A percentile compares a stretch with the other conserved stretches of the same genome.
Conservation (phyloP, 2,888 invertebrate genomes). For the Nomada hirtipes region DNA sequence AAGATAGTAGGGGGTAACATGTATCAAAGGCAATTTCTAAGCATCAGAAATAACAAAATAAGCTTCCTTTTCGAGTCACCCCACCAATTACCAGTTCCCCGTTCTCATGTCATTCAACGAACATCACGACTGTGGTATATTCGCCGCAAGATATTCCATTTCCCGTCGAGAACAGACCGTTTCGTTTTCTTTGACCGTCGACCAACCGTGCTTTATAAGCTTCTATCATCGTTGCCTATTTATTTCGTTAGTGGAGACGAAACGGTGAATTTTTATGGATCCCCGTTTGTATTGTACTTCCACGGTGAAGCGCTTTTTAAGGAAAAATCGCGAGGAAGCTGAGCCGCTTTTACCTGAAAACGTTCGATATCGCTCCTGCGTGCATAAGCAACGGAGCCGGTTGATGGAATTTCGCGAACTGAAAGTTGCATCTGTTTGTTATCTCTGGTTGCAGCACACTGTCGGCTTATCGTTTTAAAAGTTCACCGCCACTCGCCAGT, state of each 20-base stretch:
- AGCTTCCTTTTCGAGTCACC: neutral
- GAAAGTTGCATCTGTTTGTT: conserved; percentile 24
- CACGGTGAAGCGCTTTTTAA: neutral
- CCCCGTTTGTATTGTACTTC: neutral
- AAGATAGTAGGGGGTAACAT: too few species aligned
- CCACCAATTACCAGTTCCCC: neutral
- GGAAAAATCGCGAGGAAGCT: neutral
- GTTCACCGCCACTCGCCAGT: neutral
- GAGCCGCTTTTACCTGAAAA: neutral
- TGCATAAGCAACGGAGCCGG: conserved; percentile 10
- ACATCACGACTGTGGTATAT: too few species aligned
- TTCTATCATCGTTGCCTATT: conserved; percentile 8
- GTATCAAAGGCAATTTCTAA: too few species aligned
- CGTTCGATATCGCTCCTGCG: conserved; percentile 7
- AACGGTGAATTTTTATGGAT: conserved; percentile 23
- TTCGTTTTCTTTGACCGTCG: neutral
- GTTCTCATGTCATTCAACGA: neutral
- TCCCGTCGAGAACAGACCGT: neutral
- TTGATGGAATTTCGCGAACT: conserved; percentile 19
- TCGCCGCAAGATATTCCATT: neutral
- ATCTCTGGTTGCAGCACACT: neutral
- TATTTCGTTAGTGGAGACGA: neutral
- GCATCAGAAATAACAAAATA: neutral
- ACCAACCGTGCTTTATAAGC: neutral
- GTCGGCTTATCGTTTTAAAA: conserved; percentile 19